Percentiles rank a stretch among this genome's conserved stretches.
Conservation (phyloP, 2,113 vertebrate species). For the Myxocyprinus asiaticus region DNA sequence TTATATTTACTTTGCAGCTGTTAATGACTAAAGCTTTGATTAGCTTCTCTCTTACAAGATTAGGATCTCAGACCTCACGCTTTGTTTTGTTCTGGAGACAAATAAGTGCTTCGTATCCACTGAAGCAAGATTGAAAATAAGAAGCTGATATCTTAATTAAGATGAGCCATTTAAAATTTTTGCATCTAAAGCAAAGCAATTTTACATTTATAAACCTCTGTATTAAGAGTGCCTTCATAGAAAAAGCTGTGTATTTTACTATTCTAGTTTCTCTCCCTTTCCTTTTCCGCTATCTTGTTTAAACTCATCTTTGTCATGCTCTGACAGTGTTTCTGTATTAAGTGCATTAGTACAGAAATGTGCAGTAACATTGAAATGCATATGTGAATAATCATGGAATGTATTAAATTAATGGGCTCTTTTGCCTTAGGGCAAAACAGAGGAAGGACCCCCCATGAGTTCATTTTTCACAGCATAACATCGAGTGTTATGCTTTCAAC, state of each 20-base stretch:
- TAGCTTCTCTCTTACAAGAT: slow-evolving; percentile 68
- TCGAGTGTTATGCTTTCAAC: slow-evolving; percentile 74
- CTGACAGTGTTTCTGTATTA: slow-evolving; percentile 68
- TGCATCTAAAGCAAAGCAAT: slow-evolving; percentile 50
- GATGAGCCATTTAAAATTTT: slow-evolving; percentile 62
- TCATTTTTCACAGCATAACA: slow-evolving; percentile 78
- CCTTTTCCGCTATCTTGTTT: slow-evolving; percentile 73
- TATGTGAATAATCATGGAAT: slow-evolving; percentile 76
- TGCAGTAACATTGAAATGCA: slow-evolving; percentile 74
- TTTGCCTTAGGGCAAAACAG: slow-evolving; percentile 78
- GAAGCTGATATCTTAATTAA: slow-evolving; percentile 73
- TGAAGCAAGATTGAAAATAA: slow-evolving; percentile 64
- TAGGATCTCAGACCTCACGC: slow-evolving; percentile 65
- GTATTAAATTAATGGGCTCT: slow-evolving; percentile 81
- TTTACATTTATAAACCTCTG: slow-evolving; percentile 10
- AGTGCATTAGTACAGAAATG: slow-evolving; percentile 76
- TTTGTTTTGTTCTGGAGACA: slow-evolving; percentile 73
- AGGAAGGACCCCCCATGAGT: slow-evolving; percentile 77
- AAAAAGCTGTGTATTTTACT: slow-evolving; percentile 62
- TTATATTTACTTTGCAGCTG: slow-evolving; percentile 70
- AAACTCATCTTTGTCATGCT: slow-evolving; percentile 73
- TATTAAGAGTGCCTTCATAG: slow-evolving; percentile 56
- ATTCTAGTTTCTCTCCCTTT: slow-evolving; percentile 66
- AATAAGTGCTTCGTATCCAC: slow-evolving; percentile 71
- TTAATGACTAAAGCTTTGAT: slow-evolving; percentile 81